These are phyloP conservation scores for Andrena bucephala DNA, from an alignment of 2,888 invertebrate genomes.

Conservation along the genomic window DNA sequence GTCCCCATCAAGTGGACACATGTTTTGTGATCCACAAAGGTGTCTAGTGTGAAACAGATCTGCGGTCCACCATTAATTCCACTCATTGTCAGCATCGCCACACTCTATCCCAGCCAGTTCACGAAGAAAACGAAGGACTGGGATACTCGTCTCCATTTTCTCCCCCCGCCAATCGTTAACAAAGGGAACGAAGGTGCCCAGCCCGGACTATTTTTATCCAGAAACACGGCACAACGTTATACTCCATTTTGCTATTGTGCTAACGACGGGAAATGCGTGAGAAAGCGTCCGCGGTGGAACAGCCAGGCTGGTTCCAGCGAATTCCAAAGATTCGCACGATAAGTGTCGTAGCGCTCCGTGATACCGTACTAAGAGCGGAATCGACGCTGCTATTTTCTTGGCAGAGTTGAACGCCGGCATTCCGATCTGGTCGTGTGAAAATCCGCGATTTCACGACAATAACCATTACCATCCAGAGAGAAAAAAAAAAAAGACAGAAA, in stretches of 20 bases:
- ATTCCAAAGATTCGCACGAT: slow-evolving; percentile 65
- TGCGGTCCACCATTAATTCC: neutral
- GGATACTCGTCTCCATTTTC: neutral
- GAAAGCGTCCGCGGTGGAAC: slow-evolving; percentile 42
- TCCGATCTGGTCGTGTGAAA: slow-evolving; percentile 54
- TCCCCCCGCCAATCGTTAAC: neutral
- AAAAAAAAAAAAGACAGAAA: neutral
- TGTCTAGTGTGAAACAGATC: neutral
- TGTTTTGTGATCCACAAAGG: neutral
- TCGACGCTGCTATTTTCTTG: slow-evolving; percentile 44
- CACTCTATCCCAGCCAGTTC: neutral
- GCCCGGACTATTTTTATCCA: slow-evolving; percentile 17
- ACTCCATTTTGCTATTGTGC: slow-evolving; percentile 25
- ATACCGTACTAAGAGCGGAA: slow-evolving; percentile 45
- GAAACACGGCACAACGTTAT: slow-evolving; percentile 7
- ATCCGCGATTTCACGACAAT: slow-evolving; percentile 33
- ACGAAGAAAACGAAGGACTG: neutral
- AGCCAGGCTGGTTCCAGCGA: slow-evolving; percentile 45
- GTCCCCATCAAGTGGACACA: too few relatives aligned
- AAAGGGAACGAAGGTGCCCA: neutral
- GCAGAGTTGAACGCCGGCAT: slow-evolving; percentile 38
- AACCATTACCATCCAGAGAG: neutral
- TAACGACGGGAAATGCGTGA: slow-evolving; percentile 46
- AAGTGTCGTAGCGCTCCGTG: slow-evolving; percentile 41
- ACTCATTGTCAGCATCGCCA: neutral